Base-by-base conservation (phyloP, 2,888 invertebrate species). In the Eilema caniola region DNA sequence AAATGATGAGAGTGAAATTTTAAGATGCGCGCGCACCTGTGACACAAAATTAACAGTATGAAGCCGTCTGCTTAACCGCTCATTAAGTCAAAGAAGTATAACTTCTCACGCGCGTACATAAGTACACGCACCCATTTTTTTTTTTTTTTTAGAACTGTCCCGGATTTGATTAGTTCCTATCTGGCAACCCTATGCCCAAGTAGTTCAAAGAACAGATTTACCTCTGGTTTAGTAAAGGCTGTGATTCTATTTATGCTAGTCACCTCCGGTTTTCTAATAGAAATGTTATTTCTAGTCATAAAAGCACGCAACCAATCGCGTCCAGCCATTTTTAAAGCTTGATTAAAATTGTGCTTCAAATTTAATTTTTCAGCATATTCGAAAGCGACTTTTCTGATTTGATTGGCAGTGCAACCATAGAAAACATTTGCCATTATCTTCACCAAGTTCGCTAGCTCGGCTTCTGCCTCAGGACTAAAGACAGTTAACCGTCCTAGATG, bases 201-300 rank as follows among this genome's bases (percentile, higher is more conserved):
- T 33, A 79, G 76, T 20, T 80, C 28, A 70, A 56, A 86, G 71
- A 87, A 87, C 31, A 71, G 70, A 23, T 31, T 24, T 47, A 83
- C 75, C 60, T 86, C 83, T 59, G 75, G 77, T 80, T 83, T 85
- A 72, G 85, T 86, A 70, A 84, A 87, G 23, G 80, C 74, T 7
- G 71, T 69, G 23, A 83, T 79, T 73, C 84, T 78, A 33, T 84
- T 82, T 47, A 85, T 75, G 66, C 83, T 84, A 25, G 81, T 86
- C 2, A 37, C 25, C 72, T 83, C 85, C 23, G 83, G 82, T 69
- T 85, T 84, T 4, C 53, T 12, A 61, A 61, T 31, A 5, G 61
- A 20, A 31, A 61, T 61, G 20, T 62, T 25, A 63, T 63, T 24
- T 63, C 63, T 47, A n/a, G 83, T 53, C 59, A 82, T 57, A 80